These are phyloP conservation scores for Mechanitis messenoides DNA, from an alignment of 2,888 invertebrate genomes.

Conservation along the genomic window DNA sequence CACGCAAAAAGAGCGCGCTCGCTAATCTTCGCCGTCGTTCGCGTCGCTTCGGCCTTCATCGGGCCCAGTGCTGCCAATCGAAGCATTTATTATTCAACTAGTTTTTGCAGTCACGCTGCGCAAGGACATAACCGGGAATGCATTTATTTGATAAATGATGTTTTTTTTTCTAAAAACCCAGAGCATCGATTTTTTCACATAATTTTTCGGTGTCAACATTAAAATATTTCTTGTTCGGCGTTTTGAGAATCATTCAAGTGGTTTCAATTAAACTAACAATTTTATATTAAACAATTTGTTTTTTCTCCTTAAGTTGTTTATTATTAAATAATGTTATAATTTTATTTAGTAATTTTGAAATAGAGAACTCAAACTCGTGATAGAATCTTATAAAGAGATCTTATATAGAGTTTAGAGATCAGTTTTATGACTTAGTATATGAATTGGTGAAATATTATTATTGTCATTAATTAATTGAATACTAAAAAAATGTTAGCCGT, in stretches of 20 bases:
- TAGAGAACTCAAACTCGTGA: slow-evolving; percentile 39
- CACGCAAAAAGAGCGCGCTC: slow-evolving; percentile 73
- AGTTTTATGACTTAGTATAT: slow-evolving; percentile 39
- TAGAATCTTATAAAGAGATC: slow-evolving; percentile 44
- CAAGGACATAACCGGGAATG: slow-evolving; percentile 70
- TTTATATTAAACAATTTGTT: slow-evolving; percentile 19
- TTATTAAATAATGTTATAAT: slow-evolving; percentile 49
- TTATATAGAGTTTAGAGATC: slow-evolving; percentile 31
- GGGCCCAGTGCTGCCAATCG: slow-evolving; percentile 68
- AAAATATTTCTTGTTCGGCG: slow-evolving; percentile 47
- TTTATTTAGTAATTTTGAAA: slow-evolving; percentile 23
- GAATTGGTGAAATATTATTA: slow-evolving; percentile 41
- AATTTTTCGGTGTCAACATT: slow-evolving; percentile 64
- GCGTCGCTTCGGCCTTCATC: slow-evolving; percentile 54
- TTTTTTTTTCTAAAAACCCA: slow-evolving; percentile 51
- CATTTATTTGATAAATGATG: slow-evolving; percentile 74
- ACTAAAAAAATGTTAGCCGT: slow-evolving; percentile 62
- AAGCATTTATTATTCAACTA: slow-evolving; percentile 71
- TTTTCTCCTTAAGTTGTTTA: slow-evolving; percentile 40
- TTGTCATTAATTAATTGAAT: slow-evolving; percentile 50
- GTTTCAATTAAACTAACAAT: slow-evolving; percentile 46
- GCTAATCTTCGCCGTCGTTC: slow-evolving; percentile 74
- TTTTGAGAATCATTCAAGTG: slow-evolving; percentile 47
- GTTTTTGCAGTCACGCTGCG: slow-evolving; percentile 74
- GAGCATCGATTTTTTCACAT: slow-evolving; percentile 43